Conservation (phyloP, 92 coral and sea anemone species). For the Micromussa lordhowensis region DNA sequence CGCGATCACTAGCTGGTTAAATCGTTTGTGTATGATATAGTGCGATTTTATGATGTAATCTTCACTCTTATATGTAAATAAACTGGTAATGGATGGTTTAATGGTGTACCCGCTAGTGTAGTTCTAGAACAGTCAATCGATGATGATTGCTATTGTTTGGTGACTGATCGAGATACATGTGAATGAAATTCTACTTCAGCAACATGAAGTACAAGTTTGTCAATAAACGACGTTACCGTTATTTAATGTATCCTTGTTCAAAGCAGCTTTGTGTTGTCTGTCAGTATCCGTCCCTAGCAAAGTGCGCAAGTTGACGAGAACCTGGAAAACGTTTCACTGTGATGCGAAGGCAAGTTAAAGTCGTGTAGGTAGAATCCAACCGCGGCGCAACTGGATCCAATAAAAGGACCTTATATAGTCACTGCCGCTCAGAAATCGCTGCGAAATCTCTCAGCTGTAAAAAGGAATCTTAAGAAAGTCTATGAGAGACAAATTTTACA, state of each 20-base stretch:
- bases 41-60: slow-evolving; percentile 78
- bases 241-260: slow-evolving; percentile 16
- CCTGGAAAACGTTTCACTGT: background rate
- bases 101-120: slow-evolving; percentile 47
- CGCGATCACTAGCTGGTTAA: slow-evolving; percentile 22
- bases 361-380: background rate
- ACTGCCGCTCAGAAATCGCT: background rate
- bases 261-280: slow-evolving; percentile 13
- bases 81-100: slow-evolving; percentile 80
- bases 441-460: too few species aligned
- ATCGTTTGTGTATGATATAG: slow-evolving; percentile 79
- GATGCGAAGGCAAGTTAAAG: background rate
- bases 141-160: slow-evolving; percentile 40
- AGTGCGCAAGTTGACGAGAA: background rate
- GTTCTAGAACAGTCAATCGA: slow-evolving; percentile 30
- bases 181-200: slow-evolving; percentile 49
- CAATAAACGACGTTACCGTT: slow-evolving; percentile 57
- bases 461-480: too few species aligned
- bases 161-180: slow-evolving; percentile 46
- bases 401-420: too few species aligned
- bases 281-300: background rate
- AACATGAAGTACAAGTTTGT: slow-evolving; percentile 50
- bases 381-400: background rate
- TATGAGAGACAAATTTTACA: too few species aligned
- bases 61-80: slow-evolving; percentile 91